Percentiles rank a stretch among this genome's conserved stretches.
Conservation (phyloP, 2,797 vertebrate genomes). For the Pristis pectinata region DNA sequence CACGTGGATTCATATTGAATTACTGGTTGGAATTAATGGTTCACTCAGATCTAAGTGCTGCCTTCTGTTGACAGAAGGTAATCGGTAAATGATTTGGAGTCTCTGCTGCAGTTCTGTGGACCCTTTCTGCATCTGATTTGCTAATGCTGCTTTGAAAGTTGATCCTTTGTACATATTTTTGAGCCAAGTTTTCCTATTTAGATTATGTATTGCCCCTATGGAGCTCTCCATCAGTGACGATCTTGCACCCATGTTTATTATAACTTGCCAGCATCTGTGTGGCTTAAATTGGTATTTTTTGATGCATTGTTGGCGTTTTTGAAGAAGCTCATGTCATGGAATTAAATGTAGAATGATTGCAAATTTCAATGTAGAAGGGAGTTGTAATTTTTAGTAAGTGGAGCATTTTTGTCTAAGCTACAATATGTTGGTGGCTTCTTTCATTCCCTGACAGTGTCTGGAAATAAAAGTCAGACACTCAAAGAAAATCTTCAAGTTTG, state of each 20-base stretch:
- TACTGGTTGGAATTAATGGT: background rate
- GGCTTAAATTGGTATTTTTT: background rate
- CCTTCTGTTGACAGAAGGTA: background rate
- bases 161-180: background rate
- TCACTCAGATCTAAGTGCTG: background rate
- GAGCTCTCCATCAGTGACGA: background rate
- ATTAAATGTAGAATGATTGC: background rate
- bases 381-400: background rate
- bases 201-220: background rate
- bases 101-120: background rate
- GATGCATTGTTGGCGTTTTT: no score
- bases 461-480: background rate
- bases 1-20: background rate
- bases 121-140: background rate
- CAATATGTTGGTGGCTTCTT: background rate
- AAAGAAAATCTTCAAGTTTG: background rate
- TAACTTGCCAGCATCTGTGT: background rate
- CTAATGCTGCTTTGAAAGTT: background rate
- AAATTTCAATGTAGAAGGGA: background rate
- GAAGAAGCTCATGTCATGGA: background rate
- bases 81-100: background rate
- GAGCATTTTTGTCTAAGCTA: background rate
- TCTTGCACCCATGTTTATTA: no score
- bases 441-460: background rate
- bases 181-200: background rate